A percentile compares a stretch with the other conserved stretches of the same genome.
These are phyloP conservation scores for Eugnorisma glareosa DNA, from an alignment of 2,888 invertebrate species.

Conservation along the genomic window DNA sequence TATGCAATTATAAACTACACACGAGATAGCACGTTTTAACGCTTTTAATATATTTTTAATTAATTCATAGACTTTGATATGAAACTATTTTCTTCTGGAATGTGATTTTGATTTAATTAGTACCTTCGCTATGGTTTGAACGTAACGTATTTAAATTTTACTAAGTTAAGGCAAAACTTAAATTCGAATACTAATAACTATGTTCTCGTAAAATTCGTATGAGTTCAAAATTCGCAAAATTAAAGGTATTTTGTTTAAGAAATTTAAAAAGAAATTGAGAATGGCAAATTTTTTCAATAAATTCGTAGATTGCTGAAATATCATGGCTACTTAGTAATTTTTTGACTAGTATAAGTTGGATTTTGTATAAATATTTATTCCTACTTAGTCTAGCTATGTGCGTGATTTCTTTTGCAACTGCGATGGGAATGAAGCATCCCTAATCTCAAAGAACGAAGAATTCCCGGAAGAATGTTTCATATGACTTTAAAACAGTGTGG, in stretches of 20 bases:
- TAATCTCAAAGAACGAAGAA: neutral
- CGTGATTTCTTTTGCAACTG: neutral
- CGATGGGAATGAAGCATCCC: neutral
- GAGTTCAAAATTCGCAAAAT: neutral
- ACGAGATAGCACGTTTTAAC: slow-evolving; percentile 65
- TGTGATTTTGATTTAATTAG: slow-evolving; percentile 33
- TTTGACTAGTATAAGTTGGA: neutral
- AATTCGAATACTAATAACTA: neutral
- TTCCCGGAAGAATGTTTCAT: neutral
- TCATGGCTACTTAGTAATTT: neutral
- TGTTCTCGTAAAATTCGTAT: neutral
- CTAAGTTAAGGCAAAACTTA: neutral
- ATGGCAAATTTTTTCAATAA: neutral
- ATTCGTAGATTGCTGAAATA: neutral
- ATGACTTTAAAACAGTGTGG: neutral
- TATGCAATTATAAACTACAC: slow-evolving; percentile 74
- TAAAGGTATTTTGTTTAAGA: neutral
- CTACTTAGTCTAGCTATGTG: neutral
- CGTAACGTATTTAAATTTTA: neutral
- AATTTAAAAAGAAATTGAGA: neutral
- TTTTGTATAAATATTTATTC: neutral
- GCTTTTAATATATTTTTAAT: slow-evolving; percentile 62
- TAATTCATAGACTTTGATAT: slow-evolving; percentile 57
- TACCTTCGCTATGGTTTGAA: neutral
- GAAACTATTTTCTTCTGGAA: slow-evolving; percentile 35